phyloP scores from a whole-genome alignment of 2,888 invertebrate species.

The Pseudococcus longispinus region DNA sequence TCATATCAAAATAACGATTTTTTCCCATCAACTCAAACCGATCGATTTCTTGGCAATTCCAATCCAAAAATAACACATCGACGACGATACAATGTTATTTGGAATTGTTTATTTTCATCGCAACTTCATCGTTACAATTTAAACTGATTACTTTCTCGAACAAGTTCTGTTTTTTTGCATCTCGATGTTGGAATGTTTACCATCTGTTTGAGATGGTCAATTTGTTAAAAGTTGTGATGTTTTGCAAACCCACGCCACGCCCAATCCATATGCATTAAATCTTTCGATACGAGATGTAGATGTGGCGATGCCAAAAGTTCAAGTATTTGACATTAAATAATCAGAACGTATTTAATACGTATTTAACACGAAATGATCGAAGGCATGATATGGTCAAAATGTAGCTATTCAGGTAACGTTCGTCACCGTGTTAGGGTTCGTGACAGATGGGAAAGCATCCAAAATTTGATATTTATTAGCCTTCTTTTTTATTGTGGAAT shows the following conservation, averaged over 20 bases:
- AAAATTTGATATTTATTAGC: slow-evolving; percentile 52
- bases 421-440: neutral
- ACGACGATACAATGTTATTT: neutral
- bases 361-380: neutral
- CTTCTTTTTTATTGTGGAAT: slow-evolving; percentile 46
- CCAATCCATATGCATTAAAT: slow-evolving; percentile 6
- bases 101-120: neutral
- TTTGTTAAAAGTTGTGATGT: neutral
- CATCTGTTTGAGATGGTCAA: neutral
- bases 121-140: neutral
- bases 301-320: neutral
- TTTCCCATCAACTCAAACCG: neutral
- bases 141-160: neutral
- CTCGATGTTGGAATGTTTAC: slow-evolving; percentile 5
- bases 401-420: slow-evolving; percentile 13
- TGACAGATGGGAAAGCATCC: slow-evolving; percentile 49
- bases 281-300: neutral
- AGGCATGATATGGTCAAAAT: slow-evolving; percentile 5
- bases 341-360: slow-evolving; percentile 11
- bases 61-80: neutral
- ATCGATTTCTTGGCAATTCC: neutral
- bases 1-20: neutral
- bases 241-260: neutral
- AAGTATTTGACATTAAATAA: slow-evolving; percentile 23
- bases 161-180: slow-evolving; percentile 4